Percentiles rank a stretch among this genome's conserved stretches.
Conservation (phyloP, 92 coral and sea anemone species). For the Actinostola sp. region DNA sequence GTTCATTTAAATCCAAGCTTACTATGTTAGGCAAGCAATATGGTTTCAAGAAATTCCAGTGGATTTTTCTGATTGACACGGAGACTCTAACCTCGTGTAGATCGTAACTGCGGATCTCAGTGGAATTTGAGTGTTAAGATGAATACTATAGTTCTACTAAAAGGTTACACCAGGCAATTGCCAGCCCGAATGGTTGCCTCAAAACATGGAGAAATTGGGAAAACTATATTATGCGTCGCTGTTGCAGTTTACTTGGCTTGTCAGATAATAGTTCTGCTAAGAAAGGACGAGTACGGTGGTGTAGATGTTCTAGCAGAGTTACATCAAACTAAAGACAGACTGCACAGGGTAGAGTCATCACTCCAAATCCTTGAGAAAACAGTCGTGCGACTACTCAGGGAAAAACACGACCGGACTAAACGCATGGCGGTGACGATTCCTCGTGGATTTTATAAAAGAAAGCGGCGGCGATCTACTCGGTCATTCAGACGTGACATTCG, state of each 20-base stretch:
- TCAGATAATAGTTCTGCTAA: slow-evolving; percentile 9
- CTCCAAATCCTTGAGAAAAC: slow-evolving; percentile 22
- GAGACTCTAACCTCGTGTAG: neutral
- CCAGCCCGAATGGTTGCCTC: neutral
- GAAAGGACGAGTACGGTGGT: slow-evolving; percentile 9
- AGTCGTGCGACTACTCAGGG: slow-evolving; percentile 17
- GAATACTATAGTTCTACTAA: neutral
- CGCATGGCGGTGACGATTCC: neutral
- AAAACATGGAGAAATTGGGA: slow-evolving; percentile 28
- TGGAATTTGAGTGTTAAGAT: slow-evolving; percentile 11
- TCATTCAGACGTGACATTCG: slow-evolving; percentile 25
- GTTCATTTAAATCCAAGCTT: neutral
- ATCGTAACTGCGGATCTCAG: neutral
- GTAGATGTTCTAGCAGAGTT: slow-evolving; percentile 21
- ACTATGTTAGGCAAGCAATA: neutral
- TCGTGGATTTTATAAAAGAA: neutral
- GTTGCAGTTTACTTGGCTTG: slow-evolving; percentile 11
- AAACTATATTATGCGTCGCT: slow-evolving; percentile 18
- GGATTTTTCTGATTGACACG: neutral
- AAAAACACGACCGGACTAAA: slow-evolving; percentile 24
- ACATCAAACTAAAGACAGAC: slow-evolving; percentile 17
- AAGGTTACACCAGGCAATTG: slow-evolving; percentile 7
- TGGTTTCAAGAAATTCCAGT: neutral
- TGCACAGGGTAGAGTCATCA: slow-evolving; percentile 14
- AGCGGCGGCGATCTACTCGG: slow-evolving; percentile 3